A percentile compares a stretch with the other conserved stretches of the same genome.
Evolutionary conservation across 2,113 vertebrate genomes (phyloP).

Genomic region (Stigmatopora nigra): DNA sequence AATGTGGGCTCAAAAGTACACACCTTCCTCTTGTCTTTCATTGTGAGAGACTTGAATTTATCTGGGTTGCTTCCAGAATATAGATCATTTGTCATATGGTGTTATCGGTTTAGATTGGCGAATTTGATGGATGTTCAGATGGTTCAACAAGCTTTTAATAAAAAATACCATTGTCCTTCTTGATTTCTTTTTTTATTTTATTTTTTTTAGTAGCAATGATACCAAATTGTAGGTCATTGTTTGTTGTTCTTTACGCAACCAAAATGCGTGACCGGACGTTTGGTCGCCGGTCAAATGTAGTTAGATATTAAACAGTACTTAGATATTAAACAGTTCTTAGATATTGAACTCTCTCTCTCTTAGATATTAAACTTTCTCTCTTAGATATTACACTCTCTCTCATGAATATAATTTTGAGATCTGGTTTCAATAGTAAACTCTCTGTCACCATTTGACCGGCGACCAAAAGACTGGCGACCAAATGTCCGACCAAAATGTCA

Average conservation of each 20-base stretch:
- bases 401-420: too few species aligned
- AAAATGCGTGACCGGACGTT: too few species aligned
- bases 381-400: too few species aligned
- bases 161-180: slow-evolving; percentile 55
- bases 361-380: too few species aligned
- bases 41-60: slow-evolving; percentile 28
- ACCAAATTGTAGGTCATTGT: background rate
- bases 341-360: too few species aligned
- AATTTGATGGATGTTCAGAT: slow-evolving; percentile 50
- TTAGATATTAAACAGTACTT: too few species aligned
- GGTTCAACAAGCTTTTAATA: slow-evolving; percentile 67
- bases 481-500: background rate
- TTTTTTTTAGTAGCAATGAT: background rate
- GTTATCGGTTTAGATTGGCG: slow-evolving; percentile 52
- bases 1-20: slow-evolving; percentile 43
- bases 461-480: too few species aligned
- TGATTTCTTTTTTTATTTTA: background rate
- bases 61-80: slow-evolving; percentile 23
- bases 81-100: slow-evolving; percentile 39
- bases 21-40: slow-evolving; percentile 47
- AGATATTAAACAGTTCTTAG: too few species aligned
- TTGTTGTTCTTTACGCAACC: background rate
- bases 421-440: too few species aligned
- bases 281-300: too few species aligned
- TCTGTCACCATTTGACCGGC: too few species aligned